Percentiles rank a stretch among this genome's conserved stretches.
phyloP scores from a whole-genome alignment of 2,113 vertebrate species.

The Sinosuthora webbiana region DNA sequence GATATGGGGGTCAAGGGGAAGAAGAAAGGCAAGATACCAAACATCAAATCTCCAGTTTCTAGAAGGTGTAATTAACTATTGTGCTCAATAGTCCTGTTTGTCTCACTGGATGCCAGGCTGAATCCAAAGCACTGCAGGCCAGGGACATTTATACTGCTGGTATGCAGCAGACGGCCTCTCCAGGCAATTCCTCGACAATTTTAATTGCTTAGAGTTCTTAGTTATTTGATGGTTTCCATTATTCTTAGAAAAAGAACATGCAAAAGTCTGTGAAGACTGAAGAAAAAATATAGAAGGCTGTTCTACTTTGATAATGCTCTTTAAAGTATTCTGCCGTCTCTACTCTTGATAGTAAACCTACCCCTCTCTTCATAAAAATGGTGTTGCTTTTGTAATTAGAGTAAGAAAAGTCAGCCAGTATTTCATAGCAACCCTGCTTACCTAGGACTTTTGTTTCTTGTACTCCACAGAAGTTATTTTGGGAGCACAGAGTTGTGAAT shows the following conservation, averaged over 20 bases:
- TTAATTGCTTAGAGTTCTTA: neutral
- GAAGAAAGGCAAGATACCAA: neutral
- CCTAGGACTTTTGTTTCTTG: neutral
- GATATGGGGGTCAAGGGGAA: rapidly evolving
- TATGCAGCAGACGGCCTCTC: neutral
- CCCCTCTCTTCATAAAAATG: neutral
- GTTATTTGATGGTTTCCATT: neutral
- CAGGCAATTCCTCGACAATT: neutral
- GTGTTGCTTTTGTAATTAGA: neutral
- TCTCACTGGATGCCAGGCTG: neutral
- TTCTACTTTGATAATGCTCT: neutral
- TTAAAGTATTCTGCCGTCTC: neutral
- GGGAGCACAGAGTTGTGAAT: neutral
- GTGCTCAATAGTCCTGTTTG: neutral
- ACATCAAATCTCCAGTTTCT: neutral
- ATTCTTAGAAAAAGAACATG: neutral
- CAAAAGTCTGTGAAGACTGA: neutral
- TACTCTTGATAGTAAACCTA: neutral
- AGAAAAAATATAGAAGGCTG: neutral
- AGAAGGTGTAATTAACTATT: neutral
- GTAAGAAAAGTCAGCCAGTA: neutral
- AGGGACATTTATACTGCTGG: neutral
- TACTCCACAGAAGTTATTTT: neutral
- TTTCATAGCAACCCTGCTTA: neutral
- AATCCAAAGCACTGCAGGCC: neutral